Evolutionary conservation across 2,113 vertebrate genomes (phyloP), one percentile per base, ranked within the genome.

Genomic region (Carassius auratus): DNA sequence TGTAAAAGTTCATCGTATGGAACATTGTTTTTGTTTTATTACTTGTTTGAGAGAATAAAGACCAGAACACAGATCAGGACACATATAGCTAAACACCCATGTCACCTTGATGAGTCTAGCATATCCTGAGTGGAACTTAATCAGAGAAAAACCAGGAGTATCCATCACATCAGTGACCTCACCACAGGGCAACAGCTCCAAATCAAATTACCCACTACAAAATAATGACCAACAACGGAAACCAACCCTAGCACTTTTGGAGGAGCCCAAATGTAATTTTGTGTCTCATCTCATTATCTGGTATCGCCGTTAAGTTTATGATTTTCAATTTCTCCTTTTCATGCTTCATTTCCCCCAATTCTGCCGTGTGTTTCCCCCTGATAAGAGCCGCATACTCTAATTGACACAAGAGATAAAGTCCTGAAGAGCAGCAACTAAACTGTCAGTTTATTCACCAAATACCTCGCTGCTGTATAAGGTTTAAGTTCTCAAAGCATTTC

Each of bases 241-340:
- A 33, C 79, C 42, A 66, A 81, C 42, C 42, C 62, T 10, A 26
- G 79, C 45, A 30, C 62, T 68, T 81, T 62, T 69, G 62, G 14
- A 68, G 79, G 62, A 81, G 62, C 62, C 79, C 45, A 69, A 69
- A 66, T 81, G 62, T 68, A 81, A 69, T 81, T 81, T 64, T 81
- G 79, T 69, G 79, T 81, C 79, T 81, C 62, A 81, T 81, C 79
- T 81, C 79, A 81, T 81, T 81, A 81, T 81, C 62, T 81, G 79
- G 38, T 69, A 68, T 69, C 62, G 15, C 62, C 45, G 26, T 81
- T 80, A 77, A 59, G 76, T 59, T 78, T 73, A 79, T 80, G 64
- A 85, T 85, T 85, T 85, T 85, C 78, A 85, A 85, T 80, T 85
- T 71, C 50, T 57, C 76, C 21, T 42, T 71, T 78, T 85, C 66